phyloP scores from a whole-genome alignment of 2,113 vertebrate genomes.

The Datnioides undecimradiatus region DNA sequence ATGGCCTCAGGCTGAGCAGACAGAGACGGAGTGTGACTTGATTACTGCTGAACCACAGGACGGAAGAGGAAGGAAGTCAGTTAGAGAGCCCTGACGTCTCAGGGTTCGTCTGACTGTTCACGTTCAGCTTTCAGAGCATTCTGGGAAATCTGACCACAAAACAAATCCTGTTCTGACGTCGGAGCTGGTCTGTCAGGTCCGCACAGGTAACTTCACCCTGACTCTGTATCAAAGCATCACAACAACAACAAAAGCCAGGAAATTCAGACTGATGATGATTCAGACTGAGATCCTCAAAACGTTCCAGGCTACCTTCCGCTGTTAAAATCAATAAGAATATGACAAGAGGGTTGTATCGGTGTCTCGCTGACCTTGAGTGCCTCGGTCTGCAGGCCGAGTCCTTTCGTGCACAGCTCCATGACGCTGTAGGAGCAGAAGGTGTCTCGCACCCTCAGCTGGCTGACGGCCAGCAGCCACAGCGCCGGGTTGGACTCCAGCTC shows the following conservation, averaged over 20 bases:
- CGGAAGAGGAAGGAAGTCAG: not conserved
- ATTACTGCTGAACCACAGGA: slow-evolving; percentile 32
- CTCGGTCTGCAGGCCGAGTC: slow-evolving; percentile 96
- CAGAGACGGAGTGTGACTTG: slow-evolving; percentile 26
- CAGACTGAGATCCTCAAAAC: not conserved
- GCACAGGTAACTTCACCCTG: too few species aligned
- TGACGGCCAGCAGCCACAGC: slow-evolving; percentile 97
- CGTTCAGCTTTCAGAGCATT: not conserved
- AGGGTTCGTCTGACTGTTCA: not conserved
- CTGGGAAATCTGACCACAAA: not conserved
- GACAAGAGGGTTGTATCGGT: not conserved
- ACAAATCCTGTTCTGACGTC: not conserved
- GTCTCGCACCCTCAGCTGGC: slow-evolving; percentile 97
- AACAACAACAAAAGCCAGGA: too few species aligned
- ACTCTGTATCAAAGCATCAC: not conserved
- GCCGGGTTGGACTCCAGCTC: slow-evolving; percentile 97
- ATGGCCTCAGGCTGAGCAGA: slow-evolving; percentile 48
- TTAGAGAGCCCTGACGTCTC: not conserved
- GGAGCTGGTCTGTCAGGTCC: too few species aligned
- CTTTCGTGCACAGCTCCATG: slow-evolving; percentile 99
- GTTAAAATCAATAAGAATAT: not conserved
- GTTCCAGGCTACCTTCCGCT: not conserved
- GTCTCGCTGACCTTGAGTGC: slow-evolving; percentile 91
- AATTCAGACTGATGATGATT: too few species aligned
- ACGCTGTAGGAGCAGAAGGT: slow-evolving; percentile 99